Percentiles rank a stretch among this genome's conserved stretches.
Evolutionary conservation across 2,888 invertebrate species (phyloP).

Genomic region (Fragum whitleyi): DNA sequence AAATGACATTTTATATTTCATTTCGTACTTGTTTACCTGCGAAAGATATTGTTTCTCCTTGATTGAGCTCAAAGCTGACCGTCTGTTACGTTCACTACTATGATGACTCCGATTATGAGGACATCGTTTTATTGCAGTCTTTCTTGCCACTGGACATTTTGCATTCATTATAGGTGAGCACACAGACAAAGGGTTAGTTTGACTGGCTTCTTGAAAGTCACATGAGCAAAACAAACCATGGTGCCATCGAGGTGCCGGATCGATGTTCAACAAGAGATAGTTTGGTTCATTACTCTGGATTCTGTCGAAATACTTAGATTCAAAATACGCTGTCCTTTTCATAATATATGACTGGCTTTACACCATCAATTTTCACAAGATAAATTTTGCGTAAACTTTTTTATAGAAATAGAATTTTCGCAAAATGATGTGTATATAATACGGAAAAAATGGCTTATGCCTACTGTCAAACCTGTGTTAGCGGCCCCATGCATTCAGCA

Average conservation of each 20-base stretch:
- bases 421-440: too few species aligned
- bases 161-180: background rate
- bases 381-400: too few species aligned
- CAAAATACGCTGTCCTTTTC: too few species aligned
- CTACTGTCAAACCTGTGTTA: too few species aligned
- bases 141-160: background rate
- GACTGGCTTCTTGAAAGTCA: background rate
- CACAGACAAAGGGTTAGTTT: background rate
- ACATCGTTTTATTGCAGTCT: background rate
- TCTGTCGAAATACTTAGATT: background rate
- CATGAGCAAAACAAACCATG: background rate
- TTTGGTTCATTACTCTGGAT: background rate
- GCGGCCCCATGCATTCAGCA: too few species aligned
- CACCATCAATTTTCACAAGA: too few species aligned
- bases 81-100: background rate
- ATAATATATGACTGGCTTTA: too few species aligned
- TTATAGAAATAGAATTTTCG: too few species aligned
- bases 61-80: background rate
- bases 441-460: too few species aligned
- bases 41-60: background rate
- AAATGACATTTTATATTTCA: too few species aligned
- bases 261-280: background rate
- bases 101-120: background rate
- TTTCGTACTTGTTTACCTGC: background rate
- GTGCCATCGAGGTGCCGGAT: background rate